phyloP scores from a whole-genome alignment of 2,113 vertebrate genomes.

The Pyxicephalus adspersus region DNA sequence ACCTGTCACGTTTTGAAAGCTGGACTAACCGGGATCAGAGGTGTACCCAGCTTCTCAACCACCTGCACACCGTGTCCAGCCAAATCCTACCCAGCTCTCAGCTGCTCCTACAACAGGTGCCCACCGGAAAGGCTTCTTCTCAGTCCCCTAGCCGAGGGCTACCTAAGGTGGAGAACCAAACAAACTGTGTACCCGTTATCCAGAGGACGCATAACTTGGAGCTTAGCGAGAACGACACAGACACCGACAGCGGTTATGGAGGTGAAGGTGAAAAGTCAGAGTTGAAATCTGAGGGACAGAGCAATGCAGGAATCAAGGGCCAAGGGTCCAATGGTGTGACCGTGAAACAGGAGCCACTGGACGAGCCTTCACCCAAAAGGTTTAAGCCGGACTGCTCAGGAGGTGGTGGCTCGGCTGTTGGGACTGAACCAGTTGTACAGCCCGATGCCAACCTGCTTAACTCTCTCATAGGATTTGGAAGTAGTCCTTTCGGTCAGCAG shows the following conservation, averaged over 20 bases:
- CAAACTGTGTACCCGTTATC: constrained; percentile 94
- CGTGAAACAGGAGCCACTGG: constrained; percentile 88
- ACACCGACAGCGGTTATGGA: constrained; percentile 96
- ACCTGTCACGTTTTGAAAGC: constrained; percentile 88
- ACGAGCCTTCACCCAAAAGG: constrained; percentile 78
- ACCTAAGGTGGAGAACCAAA: constrained; percentile 77
- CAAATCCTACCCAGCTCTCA: constrained; percentile 78
- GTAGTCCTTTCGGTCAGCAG: constrained; percentile 74
- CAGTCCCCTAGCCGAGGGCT: constrained; percentile 64
- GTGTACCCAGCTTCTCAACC: constrained; percentile 86
- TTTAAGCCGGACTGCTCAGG: constrained; percentile 70
- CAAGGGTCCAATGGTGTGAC: constrained; percentile 54
- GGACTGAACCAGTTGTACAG: constrained; percentile 62
- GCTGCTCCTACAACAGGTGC: constrained; percentile 74
- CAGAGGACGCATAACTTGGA: constrained; percentile 89
- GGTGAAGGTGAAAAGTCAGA: constrained; percentile 84
- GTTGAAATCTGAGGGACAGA: constrained; percentile 65
- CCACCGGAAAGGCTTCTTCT: constrained; percentile 64
- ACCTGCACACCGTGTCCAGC: constrained; percentile 86
- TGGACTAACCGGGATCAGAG: constrained; percentile 89
- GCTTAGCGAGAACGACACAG: constrained; percentile 89
- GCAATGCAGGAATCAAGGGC: constrained; percentile 61
- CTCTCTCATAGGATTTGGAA: constrained; percentile 85
- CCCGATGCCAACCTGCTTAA: constrained; percentile 81
- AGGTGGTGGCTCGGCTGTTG: constrained; percentile 18